Evolutionary conservation across 2,113 vertebrate genomes (phyloP).

Genomic region (Oncorhynchus gorbuscha): DNA sequence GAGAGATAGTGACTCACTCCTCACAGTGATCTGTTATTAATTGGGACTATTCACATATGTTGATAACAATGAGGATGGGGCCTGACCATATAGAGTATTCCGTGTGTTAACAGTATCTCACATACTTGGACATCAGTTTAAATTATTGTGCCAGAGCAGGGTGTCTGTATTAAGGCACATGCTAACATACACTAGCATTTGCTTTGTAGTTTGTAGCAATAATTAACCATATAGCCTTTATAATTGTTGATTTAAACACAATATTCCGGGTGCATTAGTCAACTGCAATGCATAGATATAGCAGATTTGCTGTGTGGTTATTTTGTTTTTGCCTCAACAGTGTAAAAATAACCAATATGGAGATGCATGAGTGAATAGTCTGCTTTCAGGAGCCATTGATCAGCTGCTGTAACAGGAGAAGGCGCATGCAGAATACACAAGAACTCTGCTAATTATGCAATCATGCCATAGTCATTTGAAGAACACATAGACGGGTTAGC

Average conservation of each 20-base stretch:
- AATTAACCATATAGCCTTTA: not conserved
- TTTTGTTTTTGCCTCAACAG: constrained; percentile 52
- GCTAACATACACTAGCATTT: not conserved
- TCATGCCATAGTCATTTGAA: not conserved
- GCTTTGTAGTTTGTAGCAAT: not conserved
- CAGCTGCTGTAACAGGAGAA: not conserved
- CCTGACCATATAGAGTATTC: too few species aligned
- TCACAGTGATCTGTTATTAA: too few species aligned
- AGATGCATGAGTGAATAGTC: constrained; percentile 78
- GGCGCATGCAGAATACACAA: not conserved
- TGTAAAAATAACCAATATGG: constrained; percentile 84
- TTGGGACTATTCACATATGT: too few species aligned
- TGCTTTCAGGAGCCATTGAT: not conserved
- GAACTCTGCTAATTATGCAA: not conserved
- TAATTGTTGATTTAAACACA: not conserved
- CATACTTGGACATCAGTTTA: not conserved
- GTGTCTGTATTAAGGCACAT: too few species aligned
- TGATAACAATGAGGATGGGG: too few species aligned
- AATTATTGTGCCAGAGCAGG: too few species aligned
- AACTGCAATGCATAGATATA: not conserved
- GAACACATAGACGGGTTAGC: too few species aligned
- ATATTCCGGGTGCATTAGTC: not conserved
- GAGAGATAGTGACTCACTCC: not conserved
- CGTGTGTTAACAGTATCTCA: not conserved
- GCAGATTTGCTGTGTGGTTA: not conserved